phyloP scores from a whole-genome alignment of 2,888 invertebrate species.

The Sericinus montela region DNA sequence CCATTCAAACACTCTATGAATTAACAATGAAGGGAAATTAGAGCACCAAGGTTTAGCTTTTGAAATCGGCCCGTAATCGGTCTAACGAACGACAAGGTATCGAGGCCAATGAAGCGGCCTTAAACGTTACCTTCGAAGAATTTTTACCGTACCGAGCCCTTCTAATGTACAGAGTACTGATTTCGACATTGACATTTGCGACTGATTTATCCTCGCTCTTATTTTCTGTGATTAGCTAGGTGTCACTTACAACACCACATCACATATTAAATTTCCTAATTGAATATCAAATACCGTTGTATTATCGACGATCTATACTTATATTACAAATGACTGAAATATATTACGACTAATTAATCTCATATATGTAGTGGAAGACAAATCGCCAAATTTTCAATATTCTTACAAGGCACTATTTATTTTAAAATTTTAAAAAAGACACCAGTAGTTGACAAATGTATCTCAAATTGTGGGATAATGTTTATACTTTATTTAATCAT shows the following conservation, averaged over 20 bases:
- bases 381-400: too few species aligned
- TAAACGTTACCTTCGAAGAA: constrained; percentile 64
- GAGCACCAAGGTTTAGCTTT: constrained; percentile 73
- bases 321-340: too few species aligned
- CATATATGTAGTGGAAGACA: too few species aligned
- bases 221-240: constrained; percentile 31
- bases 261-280: too few species aligned
- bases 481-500: too few species aligned
- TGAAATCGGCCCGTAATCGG: constrained; percentile 65
- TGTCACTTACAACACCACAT: not conserved
- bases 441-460: too few species aligned
- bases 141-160: constrained; percentile 55
- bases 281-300: too few species aligned
- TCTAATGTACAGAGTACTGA: constrained; percentile 62
- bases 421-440: too few species aligned
- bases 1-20: constrained; percentile 71
- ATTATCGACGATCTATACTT: too few species aligned
- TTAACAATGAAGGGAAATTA: constrained; percentile 76
- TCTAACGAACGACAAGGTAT: constrained; percentile 54
- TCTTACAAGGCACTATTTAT: too few species aligned
- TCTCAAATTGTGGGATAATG: too few species aligned
- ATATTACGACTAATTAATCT: too few species aligned
- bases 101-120: constrained; percentile 61
- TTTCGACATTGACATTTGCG: constrained; percentile 71
- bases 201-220: constrained; percentile 50